Percentiles rank a stretch among this genome's conserved stretches.
These are phyloP conservation scores for Nomada ruficornis DNA, from an alignment of 2,888 invertebrate genomes.

Conservation along the genomic window DNA sequence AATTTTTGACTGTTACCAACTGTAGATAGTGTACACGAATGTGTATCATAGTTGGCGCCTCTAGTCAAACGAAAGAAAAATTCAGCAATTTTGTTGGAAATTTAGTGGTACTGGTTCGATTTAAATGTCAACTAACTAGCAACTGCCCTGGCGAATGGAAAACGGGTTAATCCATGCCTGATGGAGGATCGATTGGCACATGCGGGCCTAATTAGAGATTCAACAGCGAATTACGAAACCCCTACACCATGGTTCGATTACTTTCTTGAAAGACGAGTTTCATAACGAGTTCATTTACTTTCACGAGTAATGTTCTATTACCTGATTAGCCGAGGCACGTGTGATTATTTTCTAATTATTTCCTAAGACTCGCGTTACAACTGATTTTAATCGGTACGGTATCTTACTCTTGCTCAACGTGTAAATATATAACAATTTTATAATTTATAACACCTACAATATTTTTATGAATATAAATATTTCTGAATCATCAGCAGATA, in stretches of 20 bases:
- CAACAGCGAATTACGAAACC: conserved; percentile 65
- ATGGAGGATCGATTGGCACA: conserved; percentile 63
- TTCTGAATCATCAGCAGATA: too few relatives aligned
- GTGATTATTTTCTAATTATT: conserved; percentile 47
- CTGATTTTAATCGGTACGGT: too few relatives aligned
- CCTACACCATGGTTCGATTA: conserved; percentile 41
- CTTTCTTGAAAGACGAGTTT: conserved; percentile 65
- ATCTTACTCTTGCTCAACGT: too few relatives aligned
- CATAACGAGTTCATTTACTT: conserved; percentile 67
- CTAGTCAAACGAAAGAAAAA: neutral
- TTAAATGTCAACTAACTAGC: conserved; percentile 40
- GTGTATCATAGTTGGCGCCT: neutral
- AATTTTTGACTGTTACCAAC: conserved; percentile 19
- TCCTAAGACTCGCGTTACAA: too few relatives aligned
- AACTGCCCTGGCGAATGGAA: conserved; percentile 25
- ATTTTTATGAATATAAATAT: too few relatives aligned
- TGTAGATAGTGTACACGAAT: conserved; percentile 8
- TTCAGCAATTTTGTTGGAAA: neutral
- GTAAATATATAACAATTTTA: too few relatives aligned
- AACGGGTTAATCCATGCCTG: conserved; percentile 41
- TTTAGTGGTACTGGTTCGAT: neutral
- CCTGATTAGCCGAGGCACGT: neutral
- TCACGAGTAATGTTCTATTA: conserved; percentile 56
- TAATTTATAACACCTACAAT: too few relatives aligned
- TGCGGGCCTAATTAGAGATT: conserved; percentile 64